Evolutionary conservation across 2,888 invertebrate species (phyloP).

Genomic region (Endotricha flammealis): DNA sequence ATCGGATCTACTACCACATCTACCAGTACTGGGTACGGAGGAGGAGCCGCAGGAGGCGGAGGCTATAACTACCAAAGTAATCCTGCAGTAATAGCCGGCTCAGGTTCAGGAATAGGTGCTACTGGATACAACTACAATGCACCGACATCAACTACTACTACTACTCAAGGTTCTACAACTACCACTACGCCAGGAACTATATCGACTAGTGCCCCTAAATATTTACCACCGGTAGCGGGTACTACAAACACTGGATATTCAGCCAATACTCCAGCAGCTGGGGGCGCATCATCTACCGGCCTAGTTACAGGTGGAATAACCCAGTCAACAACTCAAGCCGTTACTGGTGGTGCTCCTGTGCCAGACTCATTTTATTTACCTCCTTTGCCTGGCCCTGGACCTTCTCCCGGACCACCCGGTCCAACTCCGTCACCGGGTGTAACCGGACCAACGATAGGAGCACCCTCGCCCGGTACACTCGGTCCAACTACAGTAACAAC

Average conservation of each 20-base stretch:
- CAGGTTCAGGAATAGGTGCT: constrained; percentile 12
- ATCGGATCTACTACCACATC: constrained; percentile 16
- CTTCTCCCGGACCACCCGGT: constrained; percentile 9
- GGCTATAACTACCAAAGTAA: constrained; percentile 33
- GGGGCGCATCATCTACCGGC: constrained; percentile 13
- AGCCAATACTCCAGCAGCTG: constrained; percentile 20
- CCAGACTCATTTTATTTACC: constrained; percentile 27
- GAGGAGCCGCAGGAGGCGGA: constrained; percentile 13
- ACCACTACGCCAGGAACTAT: constrained; percentile 23
- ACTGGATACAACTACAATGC: constrained; percentile 26
- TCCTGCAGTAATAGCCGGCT: constrained; percentile 15
- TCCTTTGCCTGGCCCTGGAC: constrained; percentile 14
- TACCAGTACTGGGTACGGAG: constrained; percentile 10
- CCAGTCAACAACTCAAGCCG: constrained; percentile 14
- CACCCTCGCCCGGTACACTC: constrained; percentile 3
- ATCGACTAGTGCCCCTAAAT: constrained; percentile 57
- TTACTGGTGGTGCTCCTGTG: constrained; percentile 20
- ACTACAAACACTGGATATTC: constrained; percentile 19
- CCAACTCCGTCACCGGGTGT: constrained; percentile 1
- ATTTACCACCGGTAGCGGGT: constrained; percentile 46
- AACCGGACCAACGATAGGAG: constrained; percentile 8
- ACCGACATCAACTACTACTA: constrained; percentile 18
- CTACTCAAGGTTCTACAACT: constrained; percentile 16
- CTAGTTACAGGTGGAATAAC: neutral
- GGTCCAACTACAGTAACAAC: constrained; percentile 10